A percentile compares a stretch with the other conserved stretches of the same genome.
Conservation (phyloP, 2,797 vertebrate genomes). For the Epinephelus awoara region DNA sequence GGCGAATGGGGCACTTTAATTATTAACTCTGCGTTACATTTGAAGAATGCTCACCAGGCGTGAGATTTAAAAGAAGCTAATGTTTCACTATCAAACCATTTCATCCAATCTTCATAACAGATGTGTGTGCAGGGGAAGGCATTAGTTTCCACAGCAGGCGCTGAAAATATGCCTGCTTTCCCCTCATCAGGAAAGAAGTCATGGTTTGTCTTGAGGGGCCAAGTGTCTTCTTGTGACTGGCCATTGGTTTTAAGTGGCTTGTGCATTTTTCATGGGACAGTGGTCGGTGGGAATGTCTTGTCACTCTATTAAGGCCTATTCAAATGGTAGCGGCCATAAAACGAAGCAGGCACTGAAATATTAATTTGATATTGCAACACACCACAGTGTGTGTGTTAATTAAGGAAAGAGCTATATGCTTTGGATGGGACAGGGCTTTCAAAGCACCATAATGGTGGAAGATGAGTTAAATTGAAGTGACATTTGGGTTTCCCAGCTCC, state of each 20-base stretch:
- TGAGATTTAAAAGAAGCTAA: conserved; percentile 86
- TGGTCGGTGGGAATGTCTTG: conserved; percentile 83
- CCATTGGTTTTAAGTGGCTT: conserved; percentile 87
- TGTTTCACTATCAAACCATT: conserved; percentile 87
- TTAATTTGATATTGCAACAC: conserved; percentile 83
- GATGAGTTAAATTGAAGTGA: conserved; percentile 69
- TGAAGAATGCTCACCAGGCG: conserved; percentile 85
- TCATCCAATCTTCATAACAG: conserved; percentile 80
- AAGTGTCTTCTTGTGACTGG: conserved; percentile 82
- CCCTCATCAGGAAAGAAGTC: conserved; percentile 75
- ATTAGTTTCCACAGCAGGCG: conserved; percentile 74
- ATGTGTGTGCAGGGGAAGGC: conserved; percentile 68
- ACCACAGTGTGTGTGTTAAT: conserved; percentile 81
- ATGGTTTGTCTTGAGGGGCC: conserved; percentile 78
- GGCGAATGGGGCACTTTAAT: conserved; percentile 81
- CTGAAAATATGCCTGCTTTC: conserved; percentile 77
- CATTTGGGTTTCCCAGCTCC: conserved; percentile 48
- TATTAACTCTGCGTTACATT: conserved; percentile 85
- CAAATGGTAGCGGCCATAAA: conserved; percentile 80
- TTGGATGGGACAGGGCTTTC: conserved; percentile 71
- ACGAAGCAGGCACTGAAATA: conserved; percentile 84
- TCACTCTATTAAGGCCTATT: conserved; percentile 84
- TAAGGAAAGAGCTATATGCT: conserved; percentile 80
- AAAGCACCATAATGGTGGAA: conserved; percentile 54
- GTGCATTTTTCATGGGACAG: conserved; percentile 88